Percentiles rank a stretch among this genome's conserved stretches.
These are phyloP conservation scores for Arvicanthis niloticus DNA, from an alignment of 2,113 vertebrate species.

Conservation along the genomic window DNA sequence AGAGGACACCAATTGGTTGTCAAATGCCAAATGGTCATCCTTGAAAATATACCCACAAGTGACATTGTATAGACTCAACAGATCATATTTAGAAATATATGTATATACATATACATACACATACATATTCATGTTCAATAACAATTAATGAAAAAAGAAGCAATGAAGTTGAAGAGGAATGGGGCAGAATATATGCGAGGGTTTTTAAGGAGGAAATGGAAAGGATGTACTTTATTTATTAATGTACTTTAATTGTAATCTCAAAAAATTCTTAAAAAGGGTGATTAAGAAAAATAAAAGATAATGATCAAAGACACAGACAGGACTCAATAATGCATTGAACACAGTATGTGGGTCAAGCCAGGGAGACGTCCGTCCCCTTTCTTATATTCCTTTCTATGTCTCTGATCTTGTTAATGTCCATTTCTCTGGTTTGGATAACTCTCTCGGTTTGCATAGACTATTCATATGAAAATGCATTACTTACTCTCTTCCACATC, in stretches of 20 bases:
- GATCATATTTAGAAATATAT: neutral
- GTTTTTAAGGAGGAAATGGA: neutral
- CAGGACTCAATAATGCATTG: neutral
- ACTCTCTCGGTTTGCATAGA: neutral
- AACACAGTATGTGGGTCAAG: neutral
- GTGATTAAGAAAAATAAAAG: neutral
- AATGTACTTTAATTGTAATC: neutral
- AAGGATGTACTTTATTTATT: too few species aligned
- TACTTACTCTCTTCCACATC: neutral
- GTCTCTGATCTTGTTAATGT: constrained; percentile 29
- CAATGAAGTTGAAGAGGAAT: neutral
- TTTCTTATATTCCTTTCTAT: neutral
- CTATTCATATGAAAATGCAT: constrained; percentile 18
- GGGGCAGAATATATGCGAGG: neutral
- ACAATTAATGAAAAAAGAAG: neutral
- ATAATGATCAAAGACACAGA: neutral
- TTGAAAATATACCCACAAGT: neutral
- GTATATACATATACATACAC: neutral
- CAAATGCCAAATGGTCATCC: neutral
- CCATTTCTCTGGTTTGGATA: constrained; percentile 24
- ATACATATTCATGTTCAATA: neutral
- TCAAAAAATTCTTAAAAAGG: neutral
- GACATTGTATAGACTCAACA: neutral
- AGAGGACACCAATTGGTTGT: neutral
- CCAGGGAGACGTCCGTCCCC: neutral